Base-by-base conservation (phyloP, 1,140 invertebrate species). In the Cydia fagiglandana region DNA sequence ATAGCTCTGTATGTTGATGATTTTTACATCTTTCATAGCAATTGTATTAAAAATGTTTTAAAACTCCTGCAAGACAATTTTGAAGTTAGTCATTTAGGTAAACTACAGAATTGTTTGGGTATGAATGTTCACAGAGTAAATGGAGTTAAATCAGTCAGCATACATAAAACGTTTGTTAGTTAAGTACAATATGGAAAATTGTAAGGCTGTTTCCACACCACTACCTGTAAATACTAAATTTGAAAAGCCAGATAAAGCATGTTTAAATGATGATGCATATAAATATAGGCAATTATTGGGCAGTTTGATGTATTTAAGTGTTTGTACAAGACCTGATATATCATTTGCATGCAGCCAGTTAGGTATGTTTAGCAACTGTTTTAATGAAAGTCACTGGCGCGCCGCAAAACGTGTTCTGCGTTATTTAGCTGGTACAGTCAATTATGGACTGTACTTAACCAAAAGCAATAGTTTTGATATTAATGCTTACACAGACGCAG, bases 1-100 rank as follows among this genome's bases (percentile, higher is more conserved):
- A 30, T 30, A 38, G 78, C 76, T 1, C 73, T 83, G 38, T 80
- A 83, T 70, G 80, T 84, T 20, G 83, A 85, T 73, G 82, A 82
- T 74, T 79, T 82, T 15, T 64, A 79, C n/a, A 64, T 79, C 24
- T 75, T 75, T 75, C 12, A 50, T 24, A 75, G 70, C 0, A 66
- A 74, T 75, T 75, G 41, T 47, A 47, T 75, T 3, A 80, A 79
- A 75, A 34, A 74, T 1, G 10, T 15, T 56, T 56, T 56, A 47
- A 9, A 45, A 28, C 12, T 56, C 12, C 17, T 74, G 12, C 12
- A 20, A 61, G 6, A 15, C 7, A 38, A 56, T 13, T 74, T 61
- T 74, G 50, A 74, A 24, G 7, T 61, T 64, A 2, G 28, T 15
- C 9, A 74, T 30, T 30, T 30, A 2, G 30, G 30, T 30, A 30